A percentile compares a stretch with the other conserved stretches of the same genome.
phyloP scores from a whole-genome alignment of 2,888 invertebrate genomes.

The Mesoligia furuncula region DNA sequence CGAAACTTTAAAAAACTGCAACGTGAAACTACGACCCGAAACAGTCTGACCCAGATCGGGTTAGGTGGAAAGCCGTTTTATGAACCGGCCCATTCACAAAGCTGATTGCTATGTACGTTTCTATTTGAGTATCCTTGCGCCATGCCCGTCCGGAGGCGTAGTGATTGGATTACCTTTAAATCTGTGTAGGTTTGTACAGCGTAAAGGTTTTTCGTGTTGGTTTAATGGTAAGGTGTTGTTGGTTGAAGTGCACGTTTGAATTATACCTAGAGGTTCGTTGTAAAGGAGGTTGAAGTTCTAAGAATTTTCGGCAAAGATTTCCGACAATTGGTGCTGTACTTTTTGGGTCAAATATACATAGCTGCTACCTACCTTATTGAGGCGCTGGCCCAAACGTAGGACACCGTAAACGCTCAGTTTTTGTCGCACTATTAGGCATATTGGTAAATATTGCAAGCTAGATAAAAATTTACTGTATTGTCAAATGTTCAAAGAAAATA shows the following conservation, averaged over 20 bases:
- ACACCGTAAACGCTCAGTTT: too few relatives aligned
- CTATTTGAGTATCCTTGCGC: slow-evolving; percentile 60
- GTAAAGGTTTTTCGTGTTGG: slow-evolving; percentile 29
- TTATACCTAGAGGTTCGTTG: background rate
- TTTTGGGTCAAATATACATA: background rate
- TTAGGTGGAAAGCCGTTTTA: slow-evolving; percentile 54
- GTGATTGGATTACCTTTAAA: slow-evolving; percentile 61
- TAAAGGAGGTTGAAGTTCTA: background rate
- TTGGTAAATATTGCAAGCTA: too few relatives aligned
- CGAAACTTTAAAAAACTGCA: slow-evolving; percentile 26
- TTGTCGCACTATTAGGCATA: too few relatives aligned
- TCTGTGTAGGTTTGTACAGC: slow-evolving; percentile 29
- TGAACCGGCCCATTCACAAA: slow-evolving; percentile 62
- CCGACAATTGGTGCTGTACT: fast-evolving
- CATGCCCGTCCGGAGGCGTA: slow-evolving; percentile 25
- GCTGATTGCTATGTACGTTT: slow-evolving; percentile 64
- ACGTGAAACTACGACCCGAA: slow-evolving; percentile 7
- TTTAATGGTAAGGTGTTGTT: slow-evolving; percentile 26
- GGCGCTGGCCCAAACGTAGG: too few relatives aligned
- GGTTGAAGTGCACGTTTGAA: slow-evolving; percentile 6
- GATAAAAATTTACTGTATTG: too few relatives aligned
- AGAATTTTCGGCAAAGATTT: background rate
- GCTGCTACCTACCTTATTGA: too few relatives aligned
- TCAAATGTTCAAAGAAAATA: too few relatives aligned
- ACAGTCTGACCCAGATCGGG: slow-evolving; percentile 57